Conservation (phyloP, 2,888 invertebrate species). For the Microchrysa polita region DNA sequence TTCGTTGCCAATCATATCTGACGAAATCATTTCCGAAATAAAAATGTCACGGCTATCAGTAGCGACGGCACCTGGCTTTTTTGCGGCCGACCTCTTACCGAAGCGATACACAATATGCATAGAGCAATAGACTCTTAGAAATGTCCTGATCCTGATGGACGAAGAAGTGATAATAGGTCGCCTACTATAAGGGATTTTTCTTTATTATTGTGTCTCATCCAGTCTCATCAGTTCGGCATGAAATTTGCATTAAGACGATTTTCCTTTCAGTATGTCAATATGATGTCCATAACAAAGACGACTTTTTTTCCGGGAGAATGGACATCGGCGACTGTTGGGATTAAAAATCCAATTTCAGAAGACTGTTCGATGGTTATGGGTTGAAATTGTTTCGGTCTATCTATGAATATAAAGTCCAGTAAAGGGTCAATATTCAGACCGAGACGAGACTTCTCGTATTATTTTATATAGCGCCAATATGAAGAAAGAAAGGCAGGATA, state of each 20-base stretch:
- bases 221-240: conserved; percentile 10
- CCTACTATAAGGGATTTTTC: neutral
- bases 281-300: too few relatives aligned
- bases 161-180: neutral
- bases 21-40: conserved; percentile 38
- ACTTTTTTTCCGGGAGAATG: too few relatives aligned
- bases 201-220: conserved; percentile 3
- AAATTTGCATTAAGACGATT: conserved; percentile 20
- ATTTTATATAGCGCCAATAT: too few relatives aligned
- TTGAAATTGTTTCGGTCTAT: too few relatives aligned
- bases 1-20: conserved; percentile 19
- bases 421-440: too few relatives aligned
- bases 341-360: too few relatives aligned
- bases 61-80: conserved; percentile 29
- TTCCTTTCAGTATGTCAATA: neutral
- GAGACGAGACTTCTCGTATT: too few relatives aligned
- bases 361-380: too few relatives aligned
- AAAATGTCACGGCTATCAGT: conserved; percentile 39
- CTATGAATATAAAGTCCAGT: too few relatives aligned
- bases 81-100: neutral
- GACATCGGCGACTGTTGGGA: too few relatives aligned
- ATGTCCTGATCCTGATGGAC: neutral
- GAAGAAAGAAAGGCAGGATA: too few relatives aligned
- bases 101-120: neutral
- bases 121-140: conserved; percentile 2